Evolutionary conservation across 2,797 vertebrate genomes (phyloP).

Genomic region (Phalloptychus januarius): DNA sequence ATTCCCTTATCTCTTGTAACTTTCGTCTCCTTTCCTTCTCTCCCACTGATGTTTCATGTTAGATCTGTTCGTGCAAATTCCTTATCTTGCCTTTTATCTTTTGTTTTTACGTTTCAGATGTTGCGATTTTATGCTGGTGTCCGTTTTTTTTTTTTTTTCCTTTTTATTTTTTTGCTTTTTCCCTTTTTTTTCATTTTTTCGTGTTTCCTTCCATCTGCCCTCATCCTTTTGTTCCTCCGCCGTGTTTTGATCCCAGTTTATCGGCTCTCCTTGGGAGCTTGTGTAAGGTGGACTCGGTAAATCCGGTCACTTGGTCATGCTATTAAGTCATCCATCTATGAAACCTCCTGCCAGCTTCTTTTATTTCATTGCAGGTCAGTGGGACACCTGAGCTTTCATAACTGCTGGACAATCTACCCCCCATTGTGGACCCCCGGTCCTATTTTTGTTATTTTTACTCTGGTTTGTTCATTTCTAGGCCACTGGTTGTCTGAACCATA

Average conservation of each 20-base stretch:
- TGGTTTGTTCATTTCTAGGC: constrained; percentile 33
- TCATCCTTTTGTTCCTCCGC: neutral
- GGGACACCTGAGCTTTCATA: constrained; percentile 51
- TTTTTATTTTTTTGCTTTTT: neutral
- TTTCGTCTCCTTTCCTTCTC: neutral
- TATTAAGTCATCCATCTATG: constrained; percentile 20
- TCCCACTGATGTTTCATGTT: neutral
- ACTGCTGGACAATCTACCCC: constrained; percentile 18
- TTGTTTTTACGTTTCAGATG: neutral
- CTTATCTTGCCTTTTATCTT: neutral
- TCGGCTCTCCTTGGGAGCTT: constrained; percentile 16
- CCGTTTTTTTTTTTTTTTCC: no score
- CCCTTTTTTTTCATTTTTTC: neutral
- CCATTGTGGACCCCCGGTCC: neutral
- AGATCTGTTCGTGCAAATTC: neutral
- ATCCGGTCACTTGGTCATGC: constrained; percentile 33
- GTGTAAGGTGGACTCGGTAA: constrained; percentile 39
- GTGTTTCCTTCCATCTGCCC: neutral
- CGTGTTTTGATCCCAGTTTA: constrained; percentile 5
- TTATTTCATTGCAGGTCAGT: constrained; percentile 59
- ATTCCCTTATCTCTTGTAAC: neutral
- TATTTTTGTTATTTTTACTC: neutral
- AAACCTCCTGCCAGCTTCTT: constrained; percentile 35
- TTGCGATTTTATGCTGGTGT: neutral
- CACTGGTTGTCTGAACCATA: neutral